A percentile compares a stretch with the other conserved stretches of the same genome.
Conservation (phyloP, 2,797 vertebrate genomes). For the Liasis olivaceus region DNA sequence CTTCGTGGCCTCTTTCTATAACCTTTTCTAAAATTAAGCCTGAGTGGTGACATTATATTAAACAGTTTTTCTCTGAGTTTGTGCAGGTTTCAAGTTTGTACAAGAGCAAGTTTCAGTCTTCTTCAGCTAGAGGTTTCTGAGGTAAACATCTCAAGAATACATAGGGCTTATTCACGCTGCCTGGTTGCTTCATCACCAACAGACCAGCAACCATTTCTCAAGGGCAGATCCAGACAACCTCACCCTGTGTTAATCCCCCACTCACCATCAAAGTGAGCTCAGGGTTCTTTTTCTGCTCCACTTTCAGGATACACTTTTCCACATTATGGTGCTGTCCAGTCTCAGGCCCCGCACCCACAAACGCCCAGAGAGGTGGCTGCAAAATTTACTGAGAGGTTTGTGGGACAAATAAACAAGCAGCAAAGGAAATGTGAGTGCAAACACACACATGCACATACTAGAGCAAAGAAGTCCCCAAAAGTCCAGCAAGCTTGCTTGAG, state of each 20-base stretch:
- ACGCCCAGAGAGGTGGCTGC: no score
- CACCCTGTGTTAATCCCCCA: not conserved
- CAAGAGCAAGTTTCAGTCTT: not conserved
- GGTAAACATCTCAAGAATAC: not conserved
- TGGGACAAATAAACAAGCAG: no score
- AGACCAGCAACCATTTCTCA: not conserved
- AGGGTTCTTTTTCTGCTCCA: no score
- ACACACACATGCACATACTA: no score
- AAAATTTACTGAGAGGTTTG: no score
- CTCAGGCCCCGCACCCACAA: no score
- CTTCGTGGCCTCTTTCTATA: not conserved
- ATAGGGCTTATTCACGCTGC: not conserved
- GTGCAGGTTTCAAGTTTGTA: no score
- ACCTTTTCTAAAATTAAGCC: not conserved
- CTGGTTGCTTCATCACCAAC: not conserved
- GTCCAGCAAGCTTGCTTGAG: no score
- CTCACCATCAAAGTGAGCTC: not conserved
- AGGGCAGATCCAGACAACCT: not conserved
- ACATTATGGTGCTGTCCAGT: no score
- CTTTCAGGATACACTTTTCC: no score
- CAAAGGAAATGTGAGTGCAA: no score
- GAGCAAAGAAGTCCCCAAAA: no score
- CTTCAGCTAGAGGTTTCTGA: not conserved
- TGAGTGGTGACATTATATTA: not conserved
- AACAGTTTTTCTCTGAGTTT: not conserved